phyloP scores from a whole-genome alignment of 2,113 vertebrate genomes.

The Cyphotilapia sp. region DNA sequence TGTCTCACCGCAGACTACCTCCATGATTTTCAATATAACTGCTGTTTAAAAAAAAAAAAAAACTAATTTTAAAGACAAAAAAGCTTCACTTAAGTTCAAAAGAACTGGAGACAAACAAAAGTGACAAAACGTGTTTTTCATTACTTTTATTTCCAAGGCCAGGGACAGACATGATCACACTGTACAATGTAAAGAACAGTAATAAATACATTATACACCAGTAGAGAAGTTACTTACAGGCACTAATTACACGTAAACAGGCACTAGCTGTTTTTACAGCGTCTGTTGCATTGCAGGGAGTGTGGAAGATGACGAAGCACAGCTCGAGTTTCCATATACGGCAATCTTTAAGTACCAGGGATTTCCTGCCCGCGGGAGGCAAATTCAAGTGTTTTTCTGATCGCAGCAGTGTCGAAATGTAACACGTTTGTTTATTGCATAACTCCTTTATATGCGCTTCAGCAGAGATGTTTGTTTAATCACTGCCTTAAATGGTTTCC shows the following conservation, averaged over 20 bases:
- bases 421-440: background rate
- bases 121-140: background rate
- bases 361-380: background rate
- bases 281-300: background rate
- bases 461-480: background rate
- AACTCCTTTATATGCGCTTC: background rate
- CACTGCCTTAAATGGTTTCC: background rate
- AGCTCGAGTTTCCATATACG: background rate
- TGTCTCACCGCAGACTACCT: background rate
- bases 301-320: background rate
- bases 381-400: background rate
- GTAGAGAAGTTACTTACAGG: slow-evolving; percentile 35
- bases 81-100: background rate
- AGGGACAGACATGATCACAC: slow-evolving; percentile 23
- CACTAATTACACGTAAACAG: slow-evolving; percentile 39
- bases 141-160: slow-evolving; percentile 35
- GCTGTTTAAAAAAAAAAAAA: fast-evolving
- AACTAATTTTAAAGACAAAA: background rate
- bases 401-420: background rate
- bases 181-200: slow-evolving; percentile 16
- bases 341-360: background rate
- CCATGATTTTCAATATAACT: background rate
- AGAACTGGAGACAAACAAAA: background rate
- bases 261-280: slow-evolving; percentile 32
- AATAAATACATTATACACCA: slow-evolving; percentile 49